These are phyloP conservation scores for Bombus waltoni DNA, from an alignment of 1,140 invertebrate species.

Conservation along the genomic window DNA sequence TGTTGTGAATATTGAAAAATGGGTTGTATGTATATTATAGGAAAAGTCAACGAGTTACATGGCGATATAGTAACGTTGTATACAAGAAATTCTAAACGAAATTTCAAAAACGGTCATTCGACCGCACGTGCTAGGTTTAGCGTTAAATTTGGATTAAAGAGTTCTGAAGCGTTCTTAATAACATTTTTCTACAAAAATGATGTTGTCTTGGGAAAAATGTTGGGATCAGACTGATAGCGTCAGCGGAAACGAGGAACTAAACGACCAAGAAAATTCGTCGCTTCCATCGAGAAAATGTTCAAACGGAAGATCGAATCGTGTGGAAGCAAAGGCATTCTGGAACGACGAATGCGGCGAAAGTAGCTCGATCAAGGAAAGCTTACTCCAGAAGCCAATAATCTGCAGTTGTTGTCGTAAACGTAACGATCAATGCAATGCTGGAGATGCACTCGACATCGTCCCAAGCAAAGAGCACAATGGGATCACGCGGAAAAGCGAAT, in stretches of 20 bases:
- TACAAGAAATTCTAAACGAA: no score
- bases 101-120: no score
- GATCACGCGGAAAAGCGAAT: constrained; percentile 43
- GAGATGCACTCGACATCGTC: constrained; percentile 55
- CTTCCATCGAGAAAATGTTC: constrained; percentile 8
- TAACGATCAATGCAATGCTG: constrained; percentile 55
- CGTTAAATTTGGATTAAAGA: background rate
- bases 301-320: background rate
- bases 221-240: constrained; percentile 7
- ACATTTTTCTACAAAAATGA: background rate
- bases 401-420: constrained; percentile 57
- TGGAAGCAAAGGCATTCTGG: background rate
- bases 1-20: no score
- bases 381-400: constrained; percentile 42
- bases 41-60: no score
- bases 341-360: constrained; percentile 27
- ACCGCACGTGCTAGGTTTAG: no score
- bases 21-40: no score
- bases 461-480: constrained; percentile 46
- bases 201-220: background rate
- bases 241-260: background rate
- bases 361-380: constrained; percentile 30
- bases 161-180: background rate
- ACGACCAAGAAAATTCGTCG: background rate
- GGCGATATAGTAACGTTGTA: no score